These are phyloP conservation scores for Babyrousa celebensis DNA, from an alignment of 2,797 vertebrate genomes.

Conservation along the genomic window DNA sequence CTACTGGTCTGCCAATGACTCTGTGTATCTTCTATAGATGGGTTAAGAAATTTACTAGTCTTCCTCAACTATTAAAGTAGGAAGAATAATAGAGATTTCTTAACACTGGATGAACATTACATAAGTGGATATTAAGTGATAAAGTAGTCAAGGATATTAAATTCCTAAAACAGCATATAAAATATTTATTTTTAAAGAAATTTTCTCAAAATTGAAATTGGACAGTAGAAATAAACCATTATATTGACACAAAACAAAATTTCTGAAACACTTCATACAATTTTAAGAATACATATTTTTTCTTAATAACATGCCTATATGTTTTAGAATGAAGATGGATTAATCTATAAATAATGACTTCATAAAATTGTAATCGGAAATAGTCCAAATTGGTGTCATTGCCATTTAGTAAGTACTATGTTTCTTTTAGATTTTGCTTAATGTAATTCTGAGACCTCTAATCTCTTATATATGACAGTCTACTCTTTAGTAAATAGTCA, in stretches of 20 bases:
- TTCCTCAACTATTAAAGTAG: conserved; percentile 10
- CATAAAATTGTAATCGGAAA: background rate
- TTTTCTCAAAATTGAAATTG: conserved; percentile 65
- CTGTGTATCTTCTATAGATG: background rate
- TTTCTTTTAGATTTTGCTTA: conserved; percentile 48
- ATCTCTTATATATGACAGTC: background rate
- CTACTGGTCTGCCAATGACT: background rate
- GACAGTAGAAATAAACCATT: background rate
- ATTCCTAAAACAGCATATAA: background rate
- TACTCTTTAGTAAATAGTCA: background rate
- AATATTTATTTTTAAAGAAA: conserved; percentile 30
- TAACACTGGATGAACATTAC: background rate
- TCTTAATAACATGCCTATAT: background rate
- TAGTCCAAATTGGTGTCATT: background rate
- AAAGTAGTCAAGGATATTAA: background rate
- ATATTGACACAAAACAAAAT: background rate
- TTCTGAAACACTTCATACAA: conserved; percentile 8
- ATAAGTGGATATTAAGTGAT: conserved; percentile 5
- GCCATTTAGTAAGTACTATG: background rate
- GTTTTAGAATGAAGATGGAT: background rate
- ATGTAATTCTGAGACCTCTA: background rate
- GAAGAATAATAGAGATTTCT: conserved; percentile 15
- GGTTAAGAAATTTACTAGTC: background rate
- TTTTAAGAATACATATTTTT: background rate
- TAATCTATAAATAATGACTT: conserved; percentile 1